Percentiles rank a stretch among this genome's conserved stretches.
Conservation (phyloP, 2,113 vertebrate genomes). For the Columbina picui region DNA sequence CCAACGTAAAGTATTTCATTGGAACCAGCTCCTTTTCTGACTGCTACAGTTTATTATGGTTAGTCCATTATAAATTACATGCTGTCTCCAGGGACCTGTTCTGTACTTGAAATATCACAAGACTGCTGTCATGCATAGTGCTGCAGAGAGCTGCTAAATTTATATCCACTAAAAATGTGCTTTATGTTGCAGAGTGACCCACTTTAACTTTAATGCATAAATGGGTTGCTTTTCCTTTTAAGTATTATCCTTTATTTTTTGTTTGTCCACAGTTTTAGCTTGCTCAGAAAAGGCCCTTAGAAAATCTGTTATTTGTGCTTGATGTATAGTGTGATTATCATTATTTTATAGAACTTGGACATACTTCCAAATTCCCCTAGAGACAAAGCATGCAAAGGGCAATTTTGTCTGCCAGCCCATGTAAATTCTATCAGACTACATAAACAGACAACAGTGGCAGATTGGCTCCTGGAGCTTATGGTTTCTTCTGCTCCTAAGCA, state of each 20-base stretch:
- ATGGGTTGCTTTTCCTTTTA: neutral
- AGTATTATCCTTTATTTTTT: neutral
- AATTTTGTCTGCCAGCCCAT: conserved; percentile 38
- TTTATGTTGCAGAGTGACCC: conserved; percentile 58
- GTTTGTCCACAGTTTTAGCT: neutral
- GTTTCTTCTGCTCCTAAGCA: conserved; percentile 9
- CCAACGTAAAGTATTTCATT: neutral
- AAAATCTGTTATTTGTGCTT: conserved; percentile 2
- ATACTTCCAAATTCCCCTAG: conserved; percentile 15
- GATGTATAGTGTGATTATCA: neutral
- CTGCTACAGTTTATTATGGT: conserved; percentile 38
- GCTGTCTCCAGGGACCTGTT: conserved; percentile 47
- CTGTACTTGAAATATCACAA: conserved; percentile 66
- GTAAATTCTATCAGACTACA: conserved; percentile 32
- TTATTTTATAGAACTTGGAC: conserved; percentile 35
- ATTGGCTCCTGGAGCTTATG: conserved; percentile 32
- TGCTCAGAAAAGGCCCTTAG: neutral
- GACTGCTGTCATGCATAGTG: conserved; percentile 62
- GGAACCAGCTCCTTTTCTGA: conserved; percentile 21
- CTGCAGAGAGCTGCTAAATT: conserved; percentile 66
- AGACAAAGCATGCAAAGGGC: conserved; percentile 48
- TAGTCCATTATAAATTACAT: conserved; percentile 60
- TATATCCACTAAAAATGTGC: conserved; percentile 59
- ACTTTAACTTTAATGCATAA: conserved; percentile 50
- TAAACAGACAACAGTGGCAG: conserved; percentile 49